Base-by-base conservation (phyloP, 1,140 invertebrate genomes). In the Conus ventricosus region DNA sequence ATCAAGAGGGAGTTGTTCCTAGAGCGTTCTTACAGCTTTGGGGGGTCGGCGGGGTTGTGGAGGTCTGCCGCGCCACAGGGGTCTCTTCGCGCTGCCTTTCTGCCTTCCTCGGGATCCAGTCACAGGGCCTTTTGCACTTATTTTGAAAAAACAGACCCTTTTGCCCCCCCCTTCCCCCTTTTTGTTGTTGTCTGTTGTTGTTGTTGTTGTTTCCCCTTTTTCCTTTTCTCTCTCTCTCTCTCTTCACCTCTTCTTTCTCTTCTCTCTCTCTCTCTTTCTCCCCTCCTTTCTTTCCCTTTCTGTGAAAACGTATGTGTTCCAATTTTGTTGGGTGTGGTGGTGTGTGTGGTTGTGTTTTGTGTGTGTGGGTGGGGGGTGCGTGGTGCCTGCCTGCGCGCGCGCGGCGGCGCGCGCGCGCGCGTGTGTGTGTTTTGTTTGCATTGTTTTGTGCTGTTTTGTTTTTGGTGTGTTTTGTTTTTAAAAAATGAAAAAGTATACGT, bases 161-260 rank as follows among this genome's bases (percentile, higher is more conserved):
- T n/a, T n/a, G n/a, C n/a, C n/a, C 20, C 63, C 85, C 63, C 85
- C 63, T 67, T 87, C 53, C 76, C 85, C 76, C 71, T 76, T 67
- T 87, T 7, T 87, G 27, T 87, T 87, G 20, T 87, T 76, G 17
- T n/a, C 71, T n/a, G 13, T 75, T 20, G 7, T 25, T 75, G 7
- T 75, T 25, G 7, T 75, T 75, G 7, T 25, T 75, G 7, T 20
- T n/a, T n/a, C n/a, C n/a, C n/a, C n/a, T 17, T n/a, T 75, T 23
- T 75, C 71, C 39, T 27, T 82, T 15, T 82, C 51, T 57, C 81
- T 83, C 81, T 83, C 54, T 83, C 81, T 54, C 71, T 83, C 51
- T 54, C 27, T 20, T 51, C 27, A 7, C 27, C 25, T 27, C 27
- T 20, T 51, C 27, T 51, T 20, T n/a, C 27, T n/a, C 11, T 51